These are phyloP conservation scores for Meda fulgida DNA, from an alignment of 2,797 vertebrate genomes.

Conservation along the genomic window DNA sequence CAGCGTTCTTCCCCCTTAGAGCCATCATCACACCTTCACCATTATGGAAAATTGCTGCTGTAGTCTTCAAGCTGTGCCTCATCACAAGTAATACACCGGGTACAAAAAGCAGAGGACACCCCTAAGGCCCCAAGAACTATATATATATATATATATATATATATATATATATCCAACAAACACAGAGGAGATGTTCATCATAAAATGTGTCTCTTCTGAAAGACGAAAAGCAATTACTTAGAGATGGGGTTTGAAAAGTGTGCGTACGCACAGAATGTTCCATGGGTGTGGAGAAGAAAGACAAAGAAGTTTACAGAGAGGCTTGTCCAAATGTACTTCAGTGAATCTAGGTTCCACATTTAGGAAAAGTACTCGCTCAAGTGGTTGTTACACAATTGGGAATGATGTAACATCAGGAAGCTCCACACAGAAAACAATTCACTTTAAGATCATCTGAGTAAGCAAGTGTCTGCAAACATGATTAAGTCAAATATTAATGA, in stretches of 20 bases:
- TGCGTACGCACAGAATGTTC: background rate
- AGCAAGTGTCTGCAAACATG: constrained; percentile 33
- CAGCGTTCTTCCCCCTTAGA: constrained; percentile 50
- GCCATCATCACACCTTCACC: constrained; percentile 75
- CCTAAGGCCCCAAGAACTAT: constrained; percentile 79
- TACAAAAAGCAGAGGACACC: constrained; percentile 82
- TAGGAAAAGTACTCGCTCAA: constrained; percentile 14
- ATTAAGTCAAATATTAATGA: constrained; percentile 7
- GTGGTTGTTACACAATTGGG: constrained; percentile 31
- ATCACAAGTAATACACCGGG: constrained; percentile 89
- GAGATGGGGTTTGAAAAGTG: constrained; percentile 29
- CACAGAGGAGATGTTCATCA: constrained; percentile 74
- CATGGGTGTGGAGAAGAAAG: background rate
- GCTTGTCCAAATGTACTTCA: background rate
- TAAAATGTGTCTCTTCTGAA: constrained; percentile 75
- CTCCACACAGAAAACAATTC: background rate
- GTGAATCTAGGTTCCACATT: constrained; percentile 19
- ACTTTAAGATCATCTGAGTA: background rate
- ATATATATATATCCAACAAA: constrained; percentile 73
- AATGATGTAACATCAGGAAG: constrained; percentile 30
- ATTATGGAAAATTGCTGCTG: constrained; percentile 82
- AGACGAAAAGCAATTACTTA: constrained; percentile 40
- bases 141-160: constrained; percentile 76
- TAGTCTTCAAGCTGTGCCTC: constrained; percentile 83
- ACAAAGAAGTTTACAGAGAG: background rate